These are phyloP conservation scores for Ctenosaura bakeri DNA, from an alignment of 2,797 vertebrate genomes.

Conservation along the genomic window DNA sequence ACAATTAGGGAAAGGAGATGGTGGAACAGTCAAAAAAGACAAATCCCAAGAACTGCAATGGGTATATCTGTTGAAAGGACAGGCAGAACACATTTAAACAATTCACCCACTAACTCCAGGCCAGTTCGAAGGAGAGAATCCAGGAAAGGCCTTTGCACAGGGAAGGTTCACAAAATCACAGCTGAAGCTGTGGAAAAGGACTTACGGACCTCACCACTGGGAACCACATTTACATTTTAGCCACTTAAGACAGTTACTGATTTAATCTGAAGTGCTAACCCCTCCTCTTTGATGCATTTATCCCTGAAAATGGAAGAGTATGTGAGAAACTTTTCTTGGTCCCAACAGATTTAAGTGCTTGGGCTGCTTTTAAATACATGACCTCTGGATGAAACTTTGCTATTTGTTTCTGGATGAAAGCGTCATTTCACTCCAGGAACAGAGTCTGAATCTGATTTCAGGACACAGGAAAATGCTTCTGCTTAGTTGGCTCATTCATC, in stretches of 20 bases:
- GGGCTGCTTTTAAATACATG: slow-evolving; percentile 17
- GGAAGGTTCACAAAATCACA: neutral
- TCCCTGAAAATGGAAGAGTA: neutral
- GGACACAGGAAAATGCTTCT: neutral
- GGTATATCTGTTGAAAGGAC: neutral
- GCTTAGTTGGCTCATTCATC: neutral
- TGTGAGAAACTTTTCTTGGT: accelerated
- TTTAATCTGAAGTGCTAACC: neutral
- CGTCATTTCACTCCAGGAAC: neutral
- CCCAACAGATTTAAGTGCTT: neutral
- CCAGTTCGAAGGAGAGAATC: neutral
- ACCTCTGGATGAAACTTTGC: neutral
- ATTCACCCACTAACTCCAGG: neutral
- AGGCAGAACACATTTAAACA: neutral
- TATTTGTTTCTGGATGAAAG: accelerated
- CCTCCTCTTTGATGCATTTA: neutral
- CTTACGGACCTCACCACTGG: no score
- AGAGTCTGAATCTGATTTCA: neutral
- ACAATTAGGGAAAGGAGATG: no score
- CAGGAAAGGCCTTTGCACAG: neutral
- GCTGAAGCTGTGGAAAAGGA: neutral
- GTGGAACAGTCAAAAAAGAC: neutral
- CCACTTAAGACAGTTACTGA: neutral
- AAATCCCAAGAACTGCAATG: neutral
- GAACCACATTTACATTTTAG: neutral